Percentiles rank a stretch among this genome's conserved stretches.
Evolutionary conservation across 1,140 invertebrate genomes (phyloP).

Genomic region (Caerostris darwini): DNA sequence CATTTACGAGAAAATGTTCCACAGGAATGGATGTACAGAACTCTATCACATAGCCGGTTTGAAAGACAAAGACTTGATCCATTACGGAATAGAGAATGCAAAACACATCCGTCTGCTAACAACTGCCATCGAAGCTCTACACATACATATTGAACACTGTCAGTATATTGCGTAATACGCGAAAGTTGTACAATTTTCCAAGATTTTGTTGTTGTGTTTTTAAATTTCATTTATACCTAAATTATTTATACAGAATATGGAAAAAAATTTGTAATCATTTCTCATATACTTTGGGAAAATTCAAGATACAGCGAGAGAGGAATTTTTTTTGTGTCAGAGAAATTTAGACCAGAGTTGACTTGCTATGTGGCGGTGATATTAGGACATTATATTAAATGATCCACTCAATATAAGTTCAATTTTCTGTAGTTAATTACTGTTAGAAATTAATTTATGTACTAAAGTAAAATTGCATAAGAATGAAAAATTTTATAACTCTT

Average conservation of each 20-base stretch:
- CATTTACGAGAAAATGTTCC: conserved; percentile 81
- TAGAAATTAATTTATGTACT: too few relatives aligned
- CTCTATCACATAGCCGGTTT: conserved; percentile 76
- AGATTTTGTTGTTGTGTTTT: not conserved
- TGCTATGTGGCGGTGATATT: too few relatives aligned
- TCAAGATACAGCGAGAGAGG: not conserved
- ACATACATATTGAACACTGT: conserved; percentile 78
- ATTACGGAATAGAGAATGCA: conserved; percentile 77
- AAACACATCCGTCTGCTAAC: conserved; percentile 78
- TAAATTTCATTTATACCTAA: not conserved
- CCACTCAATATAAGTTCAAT: too few relatives aligned
- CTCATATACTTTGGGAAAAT: not conserved
- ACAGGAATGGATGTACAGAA: conserved; percentile 53
- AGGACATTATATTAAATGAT: too few relatives aligned
- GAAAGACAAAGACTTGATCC: conserved; percentile 77
- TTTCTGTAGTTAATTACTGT: too few relatives aligned
- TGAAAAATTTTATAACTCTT: too few relatives aligned
- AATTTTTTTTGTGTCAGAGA: not conserved
- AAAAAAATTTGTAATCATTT: not conserved
- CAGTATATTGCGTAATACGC: conserved; percentile 64
- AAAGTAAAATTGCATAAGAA: too few relatives aligned
- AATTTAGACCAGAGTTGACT: too few relatives aligned
- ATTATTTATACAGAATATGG: not conserved
- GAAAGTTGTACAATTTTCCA: not conserved
- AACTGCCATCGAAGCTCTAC: conserved; percentile 79